phyloP scores from a whole-genome alignment of 2,797 vertebrate species.

The Podarcis siculus region DNA sequence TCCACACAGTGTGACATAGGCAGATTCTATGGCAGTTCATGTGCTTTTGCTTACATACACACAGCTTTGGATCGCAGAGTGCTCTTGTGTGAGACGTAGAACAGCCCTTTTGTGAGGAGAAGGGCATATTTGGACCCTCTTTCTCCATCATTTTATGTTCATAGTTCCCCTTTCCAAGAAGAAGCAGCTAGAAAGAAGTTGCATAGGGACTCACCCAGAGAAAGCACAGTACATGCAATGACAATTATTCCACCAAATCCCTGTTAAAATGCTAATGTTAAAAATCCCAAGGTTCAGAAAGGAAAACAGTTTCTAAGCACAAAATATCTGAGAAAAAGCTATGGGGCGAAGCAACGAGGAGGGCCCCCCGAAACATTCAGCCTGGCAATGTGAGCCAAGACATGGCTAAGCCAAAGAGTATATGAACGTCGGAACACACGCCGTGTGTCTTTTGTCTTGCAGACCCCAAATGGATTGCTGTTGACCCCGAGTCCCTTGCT shows the following conservation, averaged over 20 bases:
- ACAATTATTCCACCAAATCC: fast-evolving
- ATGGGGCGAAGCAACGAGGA: not conserved
- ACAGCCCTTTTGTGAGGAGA: not conserved
- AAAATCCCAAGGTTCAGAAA: not conserved
- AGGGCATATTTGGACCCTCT: not conserved
- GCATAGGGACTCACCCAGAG: not conserved
- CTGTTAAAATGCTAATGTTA: not conserved
- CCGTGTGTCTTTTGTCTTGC: slow-evolving; percentile 60
- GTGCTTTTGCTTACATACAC: not conserved
- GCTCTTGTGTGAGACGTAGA: not conserved
- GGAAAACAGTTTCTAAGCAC: not conserved
- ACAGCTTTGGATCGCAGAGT: not conserved
- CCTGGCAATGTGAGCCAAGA: not conserved
- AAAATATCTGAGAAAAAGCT: not conserved
- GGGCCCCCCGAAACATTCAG: not conserved
- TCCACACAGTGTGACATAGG: not conserved
- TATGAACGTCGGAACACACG: not conserved
- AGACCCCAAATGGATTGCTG: slow-evolving; percentile 94
- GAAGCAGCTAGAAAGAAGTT: not conserved
- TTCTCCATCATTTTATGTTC: not conserved
- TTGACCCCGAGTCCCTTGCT: slow-evolving; percentile 92
- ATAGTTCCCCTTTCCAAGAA: not conserved
- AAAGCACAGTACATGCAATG: fast-evolving
- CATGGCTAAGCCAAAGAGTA: not conserved
- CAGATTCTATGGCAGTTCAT: not conserved